Evolutionary conservation across 2,113 vertebrate species (phyloP).

Genomic region (Dinomys branickii): DNA sequence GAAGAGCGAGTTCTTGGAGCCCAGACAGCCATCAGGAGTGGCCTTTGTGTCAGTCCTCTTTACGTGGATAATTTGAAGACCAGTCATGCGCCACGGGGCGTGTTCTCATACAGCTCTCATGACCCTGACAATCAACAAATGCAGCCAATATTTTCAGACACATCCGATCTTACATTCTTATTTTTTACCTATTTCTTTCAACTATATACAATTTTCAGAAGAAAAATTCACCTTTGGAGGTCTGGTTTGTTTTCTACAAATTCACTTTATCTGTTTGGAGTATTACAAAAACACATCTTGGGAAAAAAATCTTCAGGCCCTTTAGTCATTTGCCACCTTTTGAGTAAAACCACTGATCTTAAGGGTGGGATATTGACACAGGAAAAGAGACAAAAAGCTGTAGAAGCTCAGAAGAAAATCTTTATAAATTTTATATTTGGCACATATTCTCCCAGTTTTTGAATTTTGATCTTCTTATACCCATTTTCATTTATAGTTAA

Average conservation of each 20-base stretch:
- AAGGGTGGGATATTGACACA: neutral
- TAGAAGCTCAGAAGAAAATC: neutral
- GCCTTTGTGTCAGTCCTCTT: neutral
- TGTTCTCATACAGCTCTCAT: slow-evolving; percentile 31
- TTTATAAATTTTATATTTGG: neutral
- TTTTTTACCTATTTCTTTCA: slow-evolving; percentile 23
- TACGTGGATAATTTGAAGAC: neutral
- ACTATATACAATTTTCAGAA: slow-evolving; percentile 40
- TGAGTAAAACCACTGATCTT: slow-evolving; percentile 39
- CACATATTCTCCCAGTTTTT: neutral
- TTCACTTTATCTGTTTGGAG: neutral
- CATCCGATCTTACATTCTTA: neutral
- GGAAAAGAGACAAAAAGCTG: neutral
- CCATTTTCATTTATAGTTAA: slow-evolving; percentile 2
- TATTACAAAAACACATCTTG: neutral
- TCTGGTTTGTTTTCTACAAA: slow-evolving; percentile 54
- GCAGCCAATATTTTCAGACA: slow-evolving; percentile 21
- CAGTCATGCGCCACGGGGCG: neutral
- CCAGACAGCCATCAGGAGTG: neutral
- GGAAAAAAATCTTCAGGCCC: slow-evolving; percentile 19
- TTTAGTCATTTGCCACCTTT: slow-evolving; percentile 24
- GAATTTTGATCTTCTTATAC: neutral
- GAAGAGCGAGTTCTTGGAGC: neutral
- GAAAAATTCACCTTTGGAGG: slow-evolving; percentile 30
- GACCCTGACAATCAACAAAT: slow-evolving; percentile 9